Percentiles rank a stretch among this genome's conserved stretches.
phyloP scores from a whole-genome alignment of 1,140 invertebrate species.

The Drosophila subobscura region DNA sequence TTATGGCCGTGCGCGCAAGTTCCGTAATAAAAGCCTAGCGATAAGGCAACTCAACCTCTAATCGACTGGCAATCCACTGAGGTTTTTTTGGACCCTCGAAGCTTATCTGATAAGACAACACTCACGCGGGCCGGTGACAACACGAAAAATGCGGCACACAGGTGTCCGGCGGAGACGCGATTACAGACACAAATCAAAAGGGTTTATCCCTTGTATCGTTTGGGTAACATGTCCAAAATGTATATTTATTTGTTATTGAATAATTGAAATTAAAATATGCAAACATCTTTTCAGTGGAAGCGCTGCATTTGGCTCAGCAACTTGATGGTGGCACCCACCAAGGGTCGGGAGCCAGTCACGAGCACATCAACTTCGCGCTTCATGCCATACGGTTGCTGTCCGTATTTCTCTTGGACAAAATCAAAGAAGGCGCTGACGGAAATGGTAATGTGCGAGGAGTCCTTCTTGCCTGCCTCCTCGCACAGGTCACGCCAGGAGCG shows the following conservation, averaged over 20 bases:
- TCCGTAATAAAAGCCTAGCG: not conserved
- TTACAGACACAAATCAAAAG: too few species aligned
- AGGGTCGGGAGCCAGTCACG: conserved; percentile 95
- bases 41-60: conserved; percentile 5
- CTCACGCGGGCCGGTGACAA: conserved; percentile 7
- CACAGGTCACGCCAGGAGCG: conserved; percentile 85
- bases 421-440: conserved; percentile 65
- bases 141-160: too few species aligned
- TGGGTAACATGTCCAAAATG: too few species aligned
- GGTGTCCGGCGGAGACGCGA: too few species aligned
- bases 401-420: conserved; percentile 67
- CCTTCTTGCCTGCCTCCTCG: conserved; percentile 52
- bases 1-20: not conserved
- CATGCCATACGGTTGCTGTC: conserved; percentile 63
- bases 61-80: not conserved
- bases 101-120: conserved; percentile 8
- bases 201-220: too few species aligned
- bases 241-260: too few species aligned
- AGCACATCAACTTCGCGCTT: conserved; percentile 87
- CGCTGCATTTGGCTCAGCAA: conserved; percentile 40
- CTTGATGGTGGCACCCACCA: conserved; percentile 91
- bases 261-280: too few species aligned
- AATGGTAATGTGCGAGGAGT: conserved; percentile 53
- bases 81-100: conserved; percentile 1
- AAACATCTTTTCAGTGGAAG: not conserved